These are phyloP conservation scores for Exephanes ischioxanthus DNA, from an alignment of 2,888 invertebrate genomes.

Conservation along the genomic window DNA sequence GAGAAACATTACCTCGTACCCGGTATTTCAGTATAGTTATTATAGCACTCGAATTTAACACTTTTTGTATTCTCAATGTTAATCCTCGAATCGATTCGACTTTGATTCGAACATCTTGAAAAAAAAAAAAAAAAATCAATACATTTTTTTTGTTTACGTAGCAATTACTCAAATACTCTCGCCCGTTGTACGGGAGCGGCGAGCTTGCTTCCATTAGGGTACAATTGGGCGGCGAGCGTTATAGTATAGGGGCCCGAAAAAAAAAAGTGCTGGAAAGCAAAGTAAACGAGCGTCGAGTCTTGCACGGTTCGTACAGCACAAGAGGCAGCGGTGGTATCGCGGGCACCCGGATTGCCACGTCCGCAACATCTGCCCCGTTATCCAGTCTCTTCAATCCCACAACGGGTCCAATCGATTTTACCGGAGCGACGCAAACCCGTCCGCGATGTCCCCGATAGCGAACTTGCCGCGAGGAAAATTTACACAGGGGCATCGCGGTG, in stretches of 20 bases:
- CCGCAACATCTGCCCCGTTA: conserved; percentile 57
- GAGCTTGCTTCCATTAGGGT: conserved; percentile 57
- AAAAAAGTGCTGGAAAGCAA: neutral
- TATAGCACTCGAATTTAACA: too few species aligned
- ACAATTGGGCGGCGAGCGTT: conserved; percentile 63
- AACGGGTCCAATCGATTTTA: conserved; percentile 50
- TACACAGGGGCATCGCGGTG: neutral
- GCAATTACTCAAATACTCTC: neutral
- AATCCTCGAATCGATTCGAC: too few species aligned
- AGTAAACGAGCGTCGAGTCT: neutral
- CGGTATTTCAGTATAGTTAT: neutral
- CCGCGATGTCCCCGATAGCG: neutral
- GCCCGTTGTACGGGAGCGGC: neutral
- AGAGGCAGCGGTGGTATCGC: conserved; percentile 29
- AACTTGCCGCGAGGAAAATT: conserved; percentile 6
- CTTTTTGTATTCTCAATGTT: too few species aligned
- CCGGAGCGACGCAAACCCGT: conserved; percentile 6
- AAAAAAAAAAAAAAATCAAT: too few species aligned
- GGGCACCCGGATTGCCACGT: conserved; percentile 43
- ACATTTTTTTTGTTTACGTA: too few species aligned
- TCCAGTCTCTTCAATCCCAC: conserved; percentile 55
- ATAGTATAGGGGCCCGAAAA: conserved; percentile 19
- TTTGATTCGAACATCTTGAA: too few species aligned
- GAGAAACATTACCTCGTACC: conserved; percentile 23
- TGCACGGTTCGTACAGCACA: neutral